These are phyloP conservation scores for Philereme vetulata DNA, from an alignment of 2,888 invertebrate species.

Conservation along the genomic window DNA sequence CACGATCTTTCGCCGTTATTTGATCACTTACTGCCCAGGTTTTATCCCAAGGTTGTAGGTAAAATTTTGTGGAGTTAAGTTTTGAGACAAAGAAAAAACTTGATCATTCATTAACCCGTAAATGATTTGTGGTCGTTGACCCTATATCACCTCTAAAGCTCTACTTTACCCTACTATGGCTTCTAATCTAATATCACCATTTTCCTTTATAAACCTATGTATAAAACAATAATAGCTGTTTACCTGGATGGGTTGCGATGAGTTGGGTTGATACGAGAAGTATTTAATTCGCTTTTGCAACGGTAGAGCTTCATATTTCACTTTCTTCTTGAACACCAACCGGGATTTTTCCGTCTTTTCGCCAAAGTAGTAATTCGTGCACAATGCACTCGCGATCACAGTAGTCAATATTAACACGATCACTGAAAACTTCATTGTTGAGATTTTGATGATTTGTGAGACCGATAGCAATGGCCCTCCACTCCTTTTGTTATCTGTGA, in stretches of 20 bases:
- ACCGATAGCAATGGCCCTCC: slow-evolving; percentile 4
- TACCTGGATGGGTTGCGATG: slow-evolving; percentile 52
- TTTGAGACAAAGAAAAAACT: slow-evolving; percentile 12
- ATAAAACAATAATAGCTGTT: slow-evolving; percentile 8
- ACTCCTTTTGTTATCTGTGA: slow-evolving; percentile 24
- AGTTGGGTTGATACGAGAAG: slow-evolving; percentile 49
- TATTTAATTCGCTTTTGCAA: slow-evolving; percentile 53
- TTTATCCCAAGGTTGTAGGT: slow-evolving; percentile 7
- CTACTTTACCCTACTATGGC: slow-evolving; percentile 3
- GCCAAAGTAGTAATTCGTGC: slow-evolving; percentile 53
- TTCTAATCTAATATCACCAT: slow-evolving; percentile 1
- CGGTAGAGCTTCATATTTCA: slow-evolving; percentile 56
- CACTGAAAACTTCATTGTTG: slow-evolving; percentile 33
- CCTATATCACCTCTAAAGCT: slow-evolving; percentile 3
- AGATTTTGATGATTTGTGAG: slow-evolving; percentile 14
- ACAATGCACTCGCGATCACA: slow-evolving; percentile 43
- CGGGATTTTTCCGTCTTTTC: slow-evolving; percentile 41
- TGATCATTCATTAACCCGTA: neutral
- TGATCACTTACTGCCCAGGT: slow-evolving; percentile 11
- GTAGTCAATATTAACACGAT: slow-evolving; percentile 39
- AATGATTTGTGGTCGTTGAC: slow-evolving; percentile 7
- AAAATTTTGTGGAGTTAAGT: neutral
- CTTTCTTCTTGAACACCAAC: slow-evolving; percentile 45
- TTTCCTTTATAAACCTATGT: slow-evolving; percentile 1
- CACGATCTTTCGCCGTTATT: no score